These are phyloP conservation scores for Troilus luridus DNA, from an alignment of 2,888 invertebrate genomes.

Conservation along the genomic window DNA sequence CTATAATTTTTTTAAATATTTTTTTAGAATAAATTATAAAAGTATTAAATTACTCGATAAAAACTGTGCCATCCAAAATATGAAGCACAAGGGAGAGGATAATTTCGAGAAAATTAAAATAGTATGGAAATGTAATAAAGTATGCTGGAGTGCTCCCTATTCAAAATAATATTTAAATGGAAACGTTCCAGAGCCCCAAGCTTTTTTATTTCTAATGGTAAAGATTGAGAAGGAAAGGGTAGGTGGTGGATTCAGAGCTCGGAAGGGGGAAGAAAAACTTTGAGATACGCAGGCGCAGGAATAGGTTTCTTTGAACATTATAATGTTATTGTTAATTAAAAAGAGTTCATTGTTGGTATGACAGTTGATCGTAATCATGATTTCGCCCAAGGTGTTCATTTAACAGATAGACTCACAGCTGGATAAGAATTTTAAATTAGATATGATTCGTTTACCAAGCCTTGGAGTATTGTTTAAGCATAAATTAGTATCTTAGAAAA, in stretches of 20 bases:
- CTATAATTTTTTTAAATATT: too few relatives aligned
- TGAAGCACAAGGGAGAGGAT: not conserved
- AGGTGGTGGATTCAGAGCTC: not conserved
- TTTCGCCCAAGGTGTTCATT: too few relatives aligned
- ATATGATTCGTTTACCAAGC: too few relatives aligned
- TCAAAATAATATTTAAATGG: conserved; percentile 14
- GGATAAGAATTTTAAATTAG: too few relatives aligned
- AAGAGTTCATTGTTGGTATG: too few relatives aligned
- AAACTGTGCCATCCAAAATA: not conserved
- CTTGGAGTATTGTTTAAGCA: too few relatives aligned
- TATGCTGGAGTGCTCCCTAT: not conserved
- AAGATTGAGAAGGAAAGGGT: not conserved
- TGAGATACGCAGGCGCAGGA: not conserved
- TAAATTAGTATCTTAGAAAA: too few relatives aligned
- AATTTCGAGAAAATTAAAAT: conserved; percentile 38
- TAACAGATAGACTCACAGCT: too few relatives aligned
- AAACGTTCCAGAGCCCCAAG: not conserved
- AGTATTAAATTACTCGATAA: not conserved
- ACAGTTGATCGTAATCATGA: too few relatives aligned
- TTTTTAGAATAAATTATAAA: too few relatives aligned
- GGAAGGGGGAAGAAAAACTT: not conserved
- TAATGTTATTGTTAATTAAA: too few relatives aligned
- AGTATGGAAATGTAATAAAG: conserved; percentile 14
- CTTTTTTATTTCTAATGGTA: not conserved
- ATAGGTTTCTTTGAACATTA: too few relatives aligned